A percentile compares a stretch with the other conserved stretches of the same genome.
phyloP scores from a whole-genome alignment of 2,113 vertebrate genomes.

The Cervus canadensis region DNA sequence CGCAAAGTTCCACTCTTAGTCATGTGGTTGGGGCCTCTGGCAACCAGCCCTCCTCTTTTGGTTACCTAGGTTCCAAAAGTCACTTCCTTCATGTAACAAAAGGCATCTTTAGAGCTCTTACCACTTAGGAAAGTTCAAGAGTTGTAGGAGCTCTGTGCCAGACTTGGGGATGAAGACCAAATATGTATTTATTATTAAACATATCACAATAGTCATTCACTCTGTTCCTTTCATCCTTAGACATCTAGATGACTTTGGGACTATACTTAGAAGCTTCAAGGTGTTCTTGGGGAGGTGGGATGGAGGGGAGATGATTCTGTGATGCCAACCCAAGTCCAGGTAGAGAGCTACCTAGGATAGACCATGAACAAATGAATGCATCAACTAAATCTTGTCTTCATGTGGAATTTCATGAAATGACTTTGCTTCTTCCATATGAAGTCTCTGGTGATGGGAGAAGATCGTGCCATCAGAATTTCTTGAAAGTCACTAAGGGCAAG shows the following conservation, averaged over 20 bases:
- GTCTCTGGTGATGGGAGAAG: background rate
- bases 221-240: background rate
- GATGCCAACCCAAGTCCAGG: too few species aligned
- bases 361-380: background rate
- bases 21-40: background rate
- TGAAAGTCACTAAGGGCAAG: background rate
- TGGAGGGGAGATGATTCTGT: background rate
- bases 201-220: background rate
- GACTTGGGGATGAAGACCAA: background rate
- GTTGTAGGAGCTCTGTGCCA: background rate
- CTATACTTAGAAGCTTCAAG: background rate
- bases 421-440: background rate
- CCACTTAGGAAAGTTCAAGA: background rate
- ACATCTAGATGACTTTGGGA: background rate
- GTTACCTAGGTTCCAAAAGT: background rate
- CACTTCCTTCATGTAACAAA: too few species aligned
- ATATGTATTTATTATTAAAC: background rate
- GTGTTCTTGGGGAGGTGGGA: background rate
- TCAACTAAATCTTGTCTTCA: background rate
- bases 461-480: background rate
- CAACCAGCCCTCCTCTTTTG: background rate
- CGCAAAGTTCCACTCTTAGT: too few species aligned
- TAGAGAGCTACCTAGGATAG: background rate
- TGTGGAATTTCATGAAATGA: background rate
- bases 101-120: background rate